Evolutionary conservation across 2,113 vertebrate genomes (phyloP).

Genomic region (Piprites chloris): DNA sequence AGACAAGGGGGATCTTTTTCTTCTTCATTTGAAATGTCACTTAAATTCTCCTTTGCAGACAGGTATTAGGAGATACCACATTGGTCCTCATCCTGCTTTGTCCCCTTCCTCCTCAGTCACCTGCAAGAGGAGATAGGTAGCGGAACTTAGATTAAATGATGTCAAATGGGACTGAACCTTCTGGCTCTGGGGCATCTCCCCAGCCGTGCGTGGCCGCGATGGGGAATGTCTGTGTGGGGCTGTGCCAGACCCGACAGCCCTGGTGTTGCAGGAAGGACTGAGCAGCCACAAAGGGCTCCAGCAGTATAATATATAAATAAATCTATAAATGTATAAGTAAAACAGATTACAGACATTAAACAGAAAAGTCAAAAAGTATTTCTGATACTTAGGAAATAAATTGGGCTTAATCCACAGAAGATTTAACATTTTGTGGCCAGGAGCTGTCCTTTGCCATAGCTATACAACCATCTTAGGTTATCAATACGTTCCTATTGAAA

Average conservation of each 20-base stretch:
- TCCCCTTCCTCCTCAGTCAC: neutral
- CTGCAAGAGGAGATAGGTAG: neutral
- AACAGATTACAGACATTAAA: neutral
- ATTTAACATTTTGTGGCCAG: neutral
- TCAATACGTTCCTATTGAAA: neutral
- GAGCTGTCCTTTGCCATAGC: neutral
- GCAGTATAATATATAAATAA: no score
- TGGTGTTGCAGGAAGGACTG: neutral
- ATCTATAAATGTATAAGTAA: neutral
- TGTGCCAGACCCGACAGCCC: neutral
- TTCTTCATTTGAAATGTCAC: constrained; percentile 21
- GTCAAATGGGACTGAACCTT: neutral
- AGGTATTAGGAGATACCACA: neutral
- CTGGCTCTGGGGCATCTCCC: neutral
- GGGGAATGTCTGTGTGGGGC: neutral
- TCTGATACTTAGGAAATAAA: neutral
- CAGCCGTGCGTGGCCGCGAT: fast-evolving
- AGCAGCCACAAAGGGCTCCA: neutral
- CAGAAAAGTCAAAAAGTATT: neutral
- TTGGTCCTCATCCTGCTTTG: neutral
- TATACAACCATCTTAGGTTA: neutral
- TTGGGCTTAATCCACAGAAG: neutral
- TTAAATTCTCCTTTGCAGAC: neutral
- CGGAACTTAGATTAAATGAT: neutral
- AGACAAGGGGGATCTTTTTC: neutral